Evolutionary conservation across 2,888 invertebrate species (phyloP), one percentile per base, ranked within the genome.

Genomic region (Notodonta dromedarius): DNA sequence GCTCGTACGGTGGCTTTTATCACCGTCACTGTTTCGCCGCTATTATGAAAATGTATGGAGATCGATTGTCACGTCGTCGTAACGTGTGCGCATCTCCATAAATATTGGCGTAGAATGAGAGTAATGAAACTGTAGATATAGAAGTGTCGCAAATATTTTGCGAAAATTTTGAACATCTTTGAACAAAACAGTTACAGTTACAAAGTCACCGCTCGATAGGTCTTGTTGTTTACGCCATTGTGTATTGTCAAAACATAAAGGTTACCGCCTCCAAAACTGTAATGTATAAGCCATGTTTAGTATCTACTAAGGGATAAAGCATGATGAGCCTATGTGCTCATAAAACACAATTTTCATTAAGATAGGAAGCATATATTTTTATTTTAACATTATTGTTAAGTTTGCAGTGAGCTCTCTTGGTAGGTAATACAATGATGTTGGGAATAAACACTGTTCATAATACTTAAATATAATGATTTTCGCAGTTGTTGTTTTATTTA

Each of bases 251-350:
- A 60, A 46, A 63, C 69, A 64, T 73, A 77, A 24, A 71, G 70
- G 78, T 78, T 78, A 78, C 78, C 78, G 77, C 66, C 67, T 75
- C 75, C 77, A 76, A 79, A 77, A 69, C 67, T 77, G 65, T 51
- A 64, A 51, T 75, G 67, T 62, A 64, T 74, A 58, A 58, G 65
- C 62, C 52, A 14, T 67, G 60, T 74, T 64, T 65, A 62, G 62
- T 65, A 60, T 50, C 58, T 71, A 65, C 57, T 56, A 69, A 65
- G 24, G 62, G 62, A 35, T 62, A 50, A 67, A 62, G 61, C 64
- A 69, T 71, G 66, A 70, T 72, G 60, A 63, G 74, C 72, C 62
- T 63, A 40, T 67, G 59, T 59, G 60, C 63, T 65, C 55, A 56
- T 63, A 40, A 61, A 65, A 63, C 61, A 58, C 57, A 59, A 56